Base-by-base conservation (phyloP, 2,113 vertebrate genomes). In the Willisornis vidua region DNA sequence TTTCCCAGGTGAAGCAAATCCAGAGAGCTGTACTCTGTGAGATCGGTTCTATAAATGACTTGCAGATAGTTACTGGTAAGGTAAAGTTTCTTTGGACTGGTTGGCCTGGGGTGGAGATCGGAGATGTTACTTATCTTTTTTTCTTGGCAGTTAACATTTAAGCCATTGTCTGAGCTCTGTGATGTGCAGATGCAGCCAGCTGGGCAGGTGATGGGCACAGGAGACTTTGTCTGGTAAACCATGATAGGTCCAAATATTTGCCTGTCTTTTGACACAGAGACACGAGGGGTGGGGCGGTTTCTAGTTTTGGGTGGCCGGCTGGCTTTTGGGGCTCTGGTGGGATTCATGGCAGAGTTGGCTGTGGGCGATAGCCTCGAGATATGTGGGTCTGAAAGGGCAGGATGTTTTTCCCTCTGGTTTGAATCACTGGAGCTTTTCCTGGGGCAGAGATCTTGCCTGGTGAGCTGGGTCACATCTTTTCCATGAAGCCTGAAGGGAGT, bases 221-320 rank as follows among this genome's bases (percentile, higher is more conserved):
- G 99, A 54, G 99, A 99, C 81, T 99, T 99, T 12, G 99, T 99
- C 98, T 99, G 99, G 96, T 99, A 99, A 86, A 99, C 99, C 99
- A 99, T 99, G 58, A 99, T 99, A 3, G 99, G 99, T 71, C 99
- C 99, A 11, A 99, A 99, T 81, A 99, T 99, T 72, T 99, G 99
- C 62, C 98, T 98, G 97, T 99, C 99, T 97, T 99, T 99, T 1
- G 98, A 98, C 57, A 98, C 97, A 10, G 98, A 98, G 61, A 99
- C 98, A 81, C 99, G 98, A 14, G 99, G 98, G 4, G 99, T 99
- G 48, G 99, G 98, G n/a, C 99, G 98, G 94, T 99, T 98, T 96
- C 99, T 98, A 70, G 98, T 99, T 97, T 99, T 99, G 73, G 99
- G 99, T 3, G 99, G 99, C 28, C 99, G 98, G 76, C 99, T 99